Base-by-base conservation (phyloP, 2,888 invertebrate species). In the Cyclophora punctaria region DNA sequence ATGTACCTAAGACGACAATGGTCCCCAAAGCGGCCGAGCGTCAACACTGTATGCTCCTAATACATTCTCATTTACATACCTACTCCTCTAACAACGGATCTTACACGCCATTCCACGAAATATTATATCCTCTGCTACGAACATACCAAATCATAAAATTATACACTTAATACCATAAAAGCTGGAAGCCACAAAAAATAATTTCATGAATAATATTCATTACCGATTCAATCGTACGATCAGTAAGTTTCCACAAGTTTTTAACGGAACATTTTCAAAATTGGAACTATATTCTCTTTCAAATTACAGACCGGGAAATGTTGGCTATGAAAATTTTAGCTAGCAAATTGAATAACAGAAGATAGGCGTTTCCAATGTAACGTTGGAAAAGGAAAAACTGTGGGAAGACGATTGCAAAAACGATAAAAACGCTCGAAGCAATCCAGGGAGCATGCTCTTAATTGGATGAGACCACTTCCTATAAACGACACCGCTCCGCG, bases 401-500 rank as follows among this genome's bases (percentile, higher is more conserved):
- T 65, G 58, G 62, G 68, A 70, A 77, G 80, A 83, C 80, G 82
- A 83, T 87, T 83, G 79, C 75, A 80, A 82, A 83, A 81, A 81
- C 78, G 78, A 75, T 76, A 79, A 78, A 79, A 80, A 77, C 71
- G 73, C 74, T 80, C 78, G 77, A 80, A 82, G 78, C 84, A 83
- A 83, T 86, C 80, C 84, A 84, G 75, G 70, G 78, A 71, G 75
- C 75, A 71, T 74, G 77, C 75, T 84, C 81, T 83, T 87, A 86
- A 87, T 87, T 87, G 86, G 83, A 87, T 84, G 84, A 81, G 81
- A 82, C 81, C 78, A 82, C 82, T 86, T 83, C 80, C 71, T 81
- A 77, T 81, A 82, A 83, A 84, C 78, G 83, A 79, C 78, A 78
- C 77, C 73, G 66, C 67, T 62, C 65, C 52, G 56, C 59, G 57